A percentile compares a stretch with the other conserved stretches of the same genome.
Conservation (phyloP, 2,113 vertebrate genomes). For the Sisor rabdophorus region DNA sequence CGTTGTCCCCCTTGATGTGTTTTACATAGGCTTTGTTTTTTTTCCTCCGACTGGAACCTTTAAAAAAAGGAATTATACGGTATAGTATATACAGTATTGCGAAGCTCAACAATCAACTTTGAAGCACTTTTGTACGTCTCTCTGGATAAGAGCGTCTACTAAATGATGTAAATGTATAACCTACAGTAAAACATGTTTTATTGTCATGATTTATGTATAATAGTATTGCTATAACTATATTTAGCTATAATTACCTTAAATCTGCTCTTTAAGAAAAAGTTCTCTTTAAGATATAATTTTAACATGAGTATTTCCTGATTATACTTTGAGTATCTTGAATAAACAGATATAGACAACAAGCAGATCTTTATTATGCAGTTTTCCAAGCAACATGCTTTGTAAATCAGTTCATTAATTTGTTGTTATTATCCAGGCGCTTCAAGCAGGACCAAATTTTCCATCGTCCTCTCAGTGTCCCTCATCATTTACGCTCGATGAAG, state of each 20-base stretch:
- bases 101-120: no score
- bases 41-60: neutral
- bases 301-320: neutral
- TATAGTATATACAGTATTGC: no score
- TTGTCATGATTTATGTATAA: neutral
- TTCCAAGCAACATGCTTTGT: constrained; percentile 10
- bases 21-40: neutral
- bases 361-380: constrained; percentile 15
- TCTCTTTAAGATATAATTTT: neutral
- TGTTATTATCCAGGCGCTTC: constrained; percentile 27
- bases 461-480: constrained; percentile 27
- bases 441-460: constrained; percentile 22
- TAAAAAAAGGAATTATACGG: neutral
- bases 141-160: no score
- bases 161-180: no score
- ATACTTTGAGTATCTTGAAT: neutral
- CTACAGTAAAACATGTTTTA: neutral
- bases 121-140: no score
- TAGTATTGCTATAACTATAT: neutral
- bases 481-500: constrained; percentile 43
- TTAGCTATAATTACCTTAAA: neutral
- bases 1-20: neutral
- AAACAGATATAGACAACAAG: neutral
- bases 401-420: constrained; percentile 20
- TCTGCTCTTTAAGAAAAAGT: neutral